Evolutionary conservation across 2,888 invertebrate genomes (phyloP).

Genomic region (Ditula angustiorana): DNA sequence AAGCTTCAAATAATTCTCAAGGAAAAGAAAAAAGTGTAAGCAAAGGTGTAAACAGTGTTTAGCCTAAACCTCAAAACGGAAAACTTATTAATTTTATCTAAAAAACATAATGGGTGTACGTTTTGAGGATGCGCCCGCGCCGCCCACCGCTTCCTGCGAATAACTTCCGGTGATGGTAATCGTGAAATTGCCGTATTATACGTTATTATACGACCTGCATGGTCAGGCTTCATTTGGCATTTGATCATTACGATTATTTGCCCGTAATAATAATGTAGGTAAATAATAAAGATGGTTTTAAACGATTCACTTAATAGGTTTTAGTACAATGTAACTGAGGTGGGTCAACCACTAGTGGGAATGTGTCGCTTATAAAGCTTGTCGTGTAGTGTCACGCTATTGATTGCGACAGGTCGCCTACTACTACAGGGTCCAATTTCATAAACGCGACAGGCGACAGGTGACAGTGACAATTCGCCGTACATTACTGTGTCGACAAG

Average conservation of each 20-base stretch:
- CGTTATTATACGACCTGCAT: constrained; percentile 71
- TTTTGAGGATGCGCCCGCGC: constrained; percentile 64
- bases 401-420: too few species aligned
- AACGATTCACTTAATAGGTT: not conserved
- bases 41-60: constrained; percentile 27
- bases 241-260: constrained; percentile 55
- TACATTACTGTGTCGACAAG: too few species aligned
- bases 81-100: constrained; percentile 41
- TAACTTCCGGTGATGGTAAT: constrained; percentile 74
- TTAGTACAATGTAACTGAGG: not conserved
- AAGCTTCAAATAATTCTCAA: too few species aligned
- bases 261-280: constrained; percentile 39
- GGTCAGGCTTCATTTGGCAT: constrained; percentile 75
- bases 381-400: too few species aligned
- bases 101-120: constrained; percentile 39
- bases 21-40: not conserved
- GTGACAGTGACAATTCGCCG: too few species aligned
- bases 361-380: too few species aligned
- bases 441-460: too few species aligned
- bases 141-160: constrained; percentile 77
- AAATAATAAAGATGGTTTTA: constrained; percentile 20
- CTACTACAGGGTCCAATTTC: too few species aligned
- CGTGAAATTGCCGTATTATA: constrained; percentile 71
- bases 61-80: constrained; percentile 20
- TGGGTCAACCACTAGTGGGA: constrained; percentile 1